Conservation (phyloP, 2,888 invertebrate genomes). For the Tetragnatha montana region DNA sequence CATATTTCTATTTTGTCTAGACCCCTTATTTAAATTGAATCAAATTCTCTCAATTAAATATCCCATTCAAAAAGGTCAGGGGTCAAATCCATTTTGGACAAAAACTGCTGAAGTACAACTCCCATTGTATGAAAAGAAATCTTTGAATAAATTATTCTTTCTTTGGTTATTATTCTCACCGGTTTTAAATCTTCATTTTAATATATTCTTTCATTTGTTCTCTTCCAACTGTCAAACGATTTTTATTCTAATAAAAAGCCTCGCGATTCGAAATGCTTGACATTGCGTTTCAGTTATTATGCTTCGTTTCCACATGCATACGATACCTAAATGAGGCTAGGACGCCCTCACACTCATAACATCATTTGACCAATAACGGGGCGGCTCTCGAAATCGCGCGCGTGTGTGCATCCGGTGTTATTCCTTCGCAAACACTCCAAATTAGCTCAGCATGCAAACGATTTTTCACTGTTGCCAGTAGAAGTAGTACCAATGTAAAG, state of each 20-base stretch:
- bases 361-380: background rate
- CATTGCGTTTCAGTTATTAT: background rate
- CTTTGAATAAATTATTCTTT: no score
- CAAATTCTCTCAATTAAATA: no score
- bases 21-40: no score
- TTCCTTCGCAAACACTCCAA: background rate
- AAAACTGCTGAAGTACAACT: background rate
- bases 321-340: background rate
- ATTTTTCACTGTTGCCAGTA: constrained; percentile 14
- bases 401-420: background rate
- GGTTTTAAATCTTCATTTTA: no score
- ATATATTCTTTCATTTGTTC: no score
- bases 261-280: background rate
- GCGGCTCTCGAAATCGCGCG: background rate
- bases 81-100: background rate
- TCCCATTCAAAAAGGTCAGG: background rate
- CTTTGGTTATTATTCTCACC: no score
- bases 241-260: no score
- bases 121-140: no score
- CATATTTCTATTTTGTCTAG: no score
- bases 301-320: background rate
- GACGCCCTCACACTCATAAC: background rate
- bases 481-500: constrained; percentile 68
- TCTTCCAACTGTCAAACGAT: no score
- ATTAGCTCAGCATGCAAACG: background rate